These are phyloP conservation scores for Cyprinodon variegatus DNA, from an alignment of 2,113 vertebrate species.

Conservation along the genomic window DNA sequence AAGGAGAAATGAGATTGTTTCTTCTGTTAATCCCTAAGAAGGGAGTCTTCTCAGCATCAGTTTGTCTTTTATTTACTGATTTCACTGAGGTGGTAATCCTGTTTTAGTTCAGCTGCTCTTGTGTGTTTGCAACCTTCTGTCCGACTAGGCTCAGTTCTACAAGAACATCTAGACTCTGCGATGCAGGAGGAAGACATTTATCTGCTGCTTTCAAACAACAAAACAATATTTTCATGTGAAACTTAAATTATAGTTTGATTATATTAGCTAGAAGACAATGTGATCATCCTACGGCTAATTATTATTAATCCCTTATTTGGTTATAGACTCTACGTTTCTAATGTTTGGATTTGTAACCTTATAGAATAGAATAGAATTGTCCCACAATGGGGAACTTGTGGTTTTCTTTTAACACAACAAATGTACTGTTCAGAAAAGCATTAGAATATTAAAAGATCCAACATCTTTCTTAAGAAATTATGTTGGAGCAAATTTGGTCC, in stretches of 20 bases:
- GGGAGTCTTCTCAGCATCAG: too few species aligned
- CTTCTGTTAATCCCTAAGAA: slow-evolving; percentile 8
- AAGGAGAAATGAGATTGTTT: slow-evolving; percentile 19
- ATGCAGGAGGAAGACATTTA: neutral
- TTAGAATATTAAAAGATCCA: neutral
- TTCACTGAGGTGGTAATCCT: neutral
- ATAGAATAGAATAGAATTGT: too few species aligned
- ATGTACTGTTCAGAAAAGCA: neutral
- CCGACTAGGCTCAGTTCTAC: neutral
- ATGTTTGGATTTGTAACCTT: too few species aligned
- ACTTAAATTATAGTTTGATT: neutral
- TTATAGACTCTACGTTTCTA: too few species aligned
- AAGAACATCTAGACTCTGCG: neutral
- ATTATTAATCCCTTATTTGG: too few species aligned
- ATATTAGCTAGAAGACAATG: neutral
- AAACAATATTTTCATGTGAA: neutral
- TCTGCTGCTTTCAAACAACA: neutral
- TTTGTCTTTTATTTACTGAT: neutral
- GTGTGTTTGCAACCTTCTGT: neutral
- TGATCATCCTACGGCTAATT: too few species aligned
- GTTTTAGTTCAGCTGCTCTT: neutral
- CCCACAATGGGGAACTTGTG: neutral
- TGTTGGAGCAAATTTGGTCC: neutral
- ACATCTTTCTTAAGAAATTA: too few species aligned
- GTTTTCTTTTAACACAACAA: neutral